Evolutionary conservation across 2,888 invertebrate genomes (phyloP).

Genomic region (Drosophila siamana): DNA sequence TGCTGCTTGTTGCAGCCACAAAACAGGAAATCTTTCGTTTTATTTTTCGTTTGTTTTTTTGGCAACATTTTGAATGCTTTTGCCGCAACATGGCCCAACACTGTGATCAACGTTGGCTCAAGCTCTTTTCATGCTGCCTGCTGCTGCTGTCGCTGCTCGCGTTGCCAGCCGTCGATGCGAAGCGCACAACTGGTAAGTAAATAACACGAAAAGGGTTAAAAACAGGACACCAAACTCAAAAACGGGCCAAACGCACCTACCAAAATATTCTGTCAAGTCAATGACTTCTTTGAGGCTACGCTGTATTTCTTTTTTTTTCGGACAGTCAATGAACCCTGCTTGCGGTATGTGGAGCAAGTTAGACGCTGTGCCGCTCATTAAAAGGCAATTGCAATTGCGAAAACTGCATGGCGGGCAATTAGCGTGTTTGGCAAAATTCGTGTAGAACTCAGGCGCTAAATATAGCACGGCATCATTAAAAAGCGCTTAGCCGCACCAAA

Average conservation of each 20-base stretch:
- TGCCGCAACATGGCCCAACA: conserved; percentile 73
- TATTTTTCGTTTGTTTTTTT: conserved; percentile 54
- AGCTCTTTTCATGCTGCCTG: conserved; percentile 66
- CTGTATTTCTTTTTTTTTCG: conserved; percentile 24
- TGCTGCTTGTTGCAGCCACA: conserved; percentile 37
- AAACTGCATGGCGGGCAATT: conserved; percentile 65
- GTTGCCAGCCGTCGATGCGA: conserved; percentile 63
- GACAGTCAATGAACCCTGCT: conserved; percentile 65
- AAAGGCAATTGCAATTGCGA: conserved; percentile 69
- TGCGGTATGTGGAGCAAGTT: conserved; percentile 60
- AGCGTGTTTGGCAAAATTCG: conserved; percentile 62
- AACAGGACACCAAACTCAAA: neutral
- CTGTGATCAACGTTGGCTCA: conserved; percentile 82
- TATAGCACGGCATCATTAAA: conserved; percentile 77
- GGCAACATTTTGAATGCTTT: conserved; percentile 70
- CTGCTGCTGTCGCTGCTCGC: conserved; percentile 44
- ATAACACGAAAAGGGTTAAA: neutral
- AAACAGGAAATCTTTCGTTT: conserved; percentile 73
- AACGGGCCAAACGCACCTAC: no score
- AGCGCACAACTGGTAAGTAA: conserved; percentile 74
- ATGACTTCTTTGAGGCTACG: conserved; percentile 45
- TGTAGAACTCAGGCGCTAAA: conserved; percentile 70
- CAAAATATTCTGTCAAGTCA: conserved; percentile 45
- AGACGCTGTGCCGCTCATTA: conserved; percentile 44
- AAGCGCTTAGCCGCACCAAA: conserved; percentile 67